Evolutionary conservation across 2,113 vertebrate species (phyloP).

Genomic region (Austrofundulus limnaeus): DNA sequence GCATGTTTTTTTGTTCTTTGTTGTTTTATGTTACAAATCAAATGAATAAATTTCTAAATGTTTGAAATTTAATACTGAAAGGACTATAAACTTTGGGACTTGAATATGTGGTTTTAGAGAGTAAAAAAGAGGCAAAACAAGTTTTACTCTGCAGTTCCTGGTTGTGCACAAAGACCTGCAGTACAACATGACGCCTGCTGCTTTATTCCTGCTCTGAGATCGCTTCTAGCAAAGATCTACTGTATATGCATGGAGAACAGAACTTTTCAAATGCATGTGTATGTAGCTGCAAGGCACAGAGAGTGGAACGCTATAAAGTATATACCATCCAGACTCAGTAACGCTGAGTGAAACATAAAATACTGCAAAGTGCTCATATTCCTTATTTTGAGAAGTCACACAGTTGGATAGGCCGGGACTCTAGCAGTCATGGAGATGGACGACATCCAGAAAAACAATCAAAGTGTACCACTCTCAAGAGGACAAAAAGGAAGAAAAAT

Average conservation of each 20-base stretch:
- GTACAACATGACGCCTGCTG: background rate
- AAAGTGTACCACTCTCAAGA: conserved; percentile 55
- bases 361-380: conserved; percentile 31
- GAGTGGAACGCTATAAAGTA: background rate
- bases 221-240: conserved; percentile 1
- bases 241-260: conserved; percentile 9
- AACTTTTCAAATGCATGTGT: background rate
- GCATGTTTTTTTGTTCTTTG: too few species aligned
- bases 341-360: conserved; percentile 36
- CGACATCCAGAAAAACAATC: conserved; percentile 48
- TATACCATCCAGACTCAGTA: conserved; percentile 1
- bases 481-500: conserved; percentile 6
- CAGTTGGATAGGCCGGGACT: conserved; percentile 31
- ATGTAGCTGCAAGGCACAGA: background rate
- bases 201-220: conserved; percentile 14
- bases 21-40: too few species aligned
- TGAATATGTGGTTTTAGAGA: conserved; percentile 23
- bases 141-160: conserved; percentile 24
- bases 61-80: too few species aligned
- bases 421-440: conserved; percentile 23
- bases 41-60: too few species aligned
- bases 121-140: conserved; percentile 26
- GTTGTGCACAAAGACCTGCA: conserved; percentile 7
- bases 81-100: conserved; percentile 10
- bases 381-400: conserved; percentile 39